phyloP scores from a whole-genome alignment of 2,113 vertebrate species.

The Ivindomyrus marchei region DNA sequence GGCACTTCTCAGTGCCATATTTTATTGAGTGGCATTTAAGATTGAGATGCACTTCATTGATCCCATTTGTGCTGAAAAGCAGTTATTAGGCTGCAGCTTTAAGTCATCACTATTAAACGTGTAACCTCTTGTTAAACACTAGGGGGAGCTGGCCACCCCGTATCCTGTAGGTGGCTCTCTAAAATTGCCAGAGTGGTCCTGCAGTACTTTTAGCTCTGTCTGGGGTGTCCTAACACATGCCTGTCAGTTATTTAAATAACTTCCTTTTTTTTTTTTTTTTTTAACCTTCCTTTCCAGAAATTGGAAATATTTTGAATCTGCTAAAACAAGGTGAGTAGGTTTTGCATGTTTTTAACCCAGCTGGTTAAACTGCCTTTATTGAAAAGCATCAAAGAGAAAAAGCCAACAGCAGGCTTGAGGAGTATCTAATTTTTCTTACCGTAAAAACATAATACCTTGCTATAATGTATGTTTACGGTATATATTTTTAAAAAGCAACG shows the following conservation, averaged over 20 bases:
- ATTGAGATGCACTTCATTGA: neutral
- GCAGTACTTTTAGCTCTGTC: neutral
- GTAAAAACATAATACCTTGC: neutral
- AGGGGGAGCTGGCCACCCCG: neutral
- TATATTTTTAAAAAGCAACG: neutral
- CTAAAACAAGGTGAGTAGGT: slow-evolving; percentile 80
- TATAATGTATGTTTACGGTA: neutral
- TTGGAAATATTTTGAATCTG: slow-evolving; percentile 83
- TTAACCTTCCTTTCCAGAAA: slow-evolving; percentile 60
- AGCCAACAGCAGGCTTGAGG: neutral
- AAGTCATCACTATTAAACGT: neutral
- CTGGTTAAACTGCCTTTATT: neutral
- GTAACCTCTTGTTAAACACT: neutral
- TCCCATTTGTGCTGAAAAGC: neutral
- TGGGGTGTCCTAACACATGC: neutral
- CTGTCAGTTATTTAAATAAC: neutral
- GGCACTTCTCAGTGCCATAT: neutral
- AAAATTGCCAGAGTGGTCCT: neutral
- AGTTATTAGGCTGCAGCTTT: neutral
- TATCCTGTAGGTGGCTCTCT: neutral
- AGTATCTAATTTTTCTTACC: neutral
- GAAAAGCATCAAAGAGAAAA: neutral
- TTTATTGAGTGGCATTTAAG: neutral
- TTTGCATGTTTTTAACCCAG: neutral
- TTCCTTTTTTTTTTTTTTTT: neutral